These are phyloP conservation scores for Barbus barbus DNA, from an alignment of 2,113 vertebrate genomes.

Conservation along the genomic window DNA sequence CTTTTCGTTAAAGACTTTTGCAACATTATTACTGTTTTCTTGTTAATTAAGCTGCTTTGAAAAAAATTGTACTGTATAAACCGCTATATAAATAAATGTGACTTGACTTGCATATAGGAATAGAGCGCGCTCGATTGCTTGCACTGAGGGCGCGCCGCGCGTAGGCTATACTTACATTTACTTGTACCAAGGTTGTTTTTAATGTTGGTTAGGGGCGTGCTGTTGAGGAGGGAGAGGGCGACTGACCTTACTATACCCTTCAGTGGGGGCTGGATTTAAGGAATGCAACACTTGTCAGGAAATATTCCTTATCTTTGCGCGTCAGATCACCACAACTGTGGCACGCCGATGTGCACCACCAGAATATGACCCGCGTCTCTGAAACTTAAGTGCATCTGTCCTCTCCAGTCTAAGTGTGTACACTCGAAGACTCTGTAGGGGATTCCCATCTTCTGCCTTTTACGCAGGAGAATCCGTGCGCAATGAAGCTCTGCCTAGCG, in stretches of 20 bases:
- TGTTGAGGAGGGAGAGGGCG: neutral
- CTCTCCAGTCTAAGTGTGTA: neutral
- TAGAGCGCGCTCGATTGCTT: too few species aligned
- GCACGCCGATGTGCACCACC: neutral
- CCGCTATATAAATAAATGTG: neutral
- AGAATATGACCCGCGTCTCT: neutral
- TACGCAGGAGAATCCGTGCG: neutral
- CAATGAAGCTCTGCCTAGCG: neutral
- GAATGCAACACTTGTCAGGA: neutral
- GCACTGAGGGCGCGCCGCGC: neutral
- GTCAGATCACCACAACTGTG: neutral
- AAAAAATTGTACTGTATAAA: neutral
- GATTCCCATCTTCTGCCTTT: neutral
- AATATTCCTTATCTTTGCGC: too few species aligned
- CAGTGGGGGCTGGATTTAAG: slow-evolving; percentile 15
- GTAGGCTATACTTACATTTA: neutral
- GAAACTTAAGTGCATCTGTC: neutral
- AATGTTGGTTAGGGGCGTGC: neutral
- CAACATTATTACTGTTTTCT: too few species aligned
- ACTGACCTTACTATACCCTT: neutral
- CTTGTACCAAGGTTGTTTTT: neutral
- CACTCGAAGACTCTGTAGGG: neutral
- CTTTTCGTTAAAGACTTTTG: too few species aligned
- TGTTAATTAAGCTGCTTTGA: too few species aligned
- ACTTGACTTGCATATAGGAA: too few species aligned